Conservation (phyloP, 2,797 vertebrate genomes). For the Eremophila alpestris region DNA sequence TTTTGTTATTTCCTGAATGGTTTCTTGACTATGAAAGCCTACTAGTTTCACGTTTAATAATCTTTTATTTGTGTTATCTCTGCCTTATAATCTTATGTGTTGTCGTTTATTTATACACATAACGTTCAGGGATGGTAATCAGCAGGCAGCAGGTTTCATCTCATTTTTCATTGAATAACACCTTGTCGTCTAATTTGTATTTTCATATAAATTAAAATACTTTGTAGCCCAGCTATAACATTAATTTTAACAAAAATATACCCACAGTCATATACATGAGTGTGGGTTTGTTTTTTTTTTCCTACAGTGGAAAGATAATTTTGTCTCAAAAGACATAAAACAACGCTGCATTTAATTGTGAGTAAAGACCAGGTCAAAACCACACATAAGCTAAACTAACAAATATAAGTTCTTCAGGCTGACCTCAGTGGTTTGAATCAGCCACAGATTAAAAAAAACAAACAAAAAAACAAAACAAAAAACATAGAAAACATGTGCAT, state of each 20-base stretch:
- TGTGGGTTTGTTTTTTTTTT: rapidly evolving
- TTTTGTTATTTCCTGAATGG: background rate
- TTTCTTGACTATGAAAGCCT: background rate
- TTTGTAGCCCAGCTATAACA: background rate
- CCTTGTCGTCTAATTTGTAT: background rate
- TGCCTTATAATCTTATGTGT: background rate
- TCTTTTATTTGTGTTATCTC: background rate
- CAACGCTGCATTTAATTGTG: background rate
- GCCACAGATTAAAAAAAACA: background rate
- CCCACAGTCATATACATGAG: background rate
- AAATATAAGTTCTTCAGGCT: background rate
- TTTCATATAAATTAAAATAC: background rate
- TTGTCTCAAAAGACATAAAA: background rate
- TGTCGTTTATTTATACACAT: background rate
- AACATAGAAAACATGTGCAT: background rate
- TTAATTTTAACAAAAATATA: background rate
- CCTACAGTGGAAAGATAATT: background rate
- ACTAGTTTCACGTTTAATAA: background rate
- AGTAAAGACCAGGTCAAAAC: background rate
- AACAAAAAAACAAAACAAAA: too few species aligned
- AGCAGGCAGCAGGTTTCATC: background rate
- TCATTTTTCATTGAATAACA: background rate
- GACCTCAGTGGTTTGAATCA: background rate
- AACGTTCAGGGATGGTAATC: background rate
- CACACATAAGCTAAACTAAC: background rate